phyloP scores from a whole-genome alignment of 2,888 invertebrate species.

The Apamea anceps region DNA sequence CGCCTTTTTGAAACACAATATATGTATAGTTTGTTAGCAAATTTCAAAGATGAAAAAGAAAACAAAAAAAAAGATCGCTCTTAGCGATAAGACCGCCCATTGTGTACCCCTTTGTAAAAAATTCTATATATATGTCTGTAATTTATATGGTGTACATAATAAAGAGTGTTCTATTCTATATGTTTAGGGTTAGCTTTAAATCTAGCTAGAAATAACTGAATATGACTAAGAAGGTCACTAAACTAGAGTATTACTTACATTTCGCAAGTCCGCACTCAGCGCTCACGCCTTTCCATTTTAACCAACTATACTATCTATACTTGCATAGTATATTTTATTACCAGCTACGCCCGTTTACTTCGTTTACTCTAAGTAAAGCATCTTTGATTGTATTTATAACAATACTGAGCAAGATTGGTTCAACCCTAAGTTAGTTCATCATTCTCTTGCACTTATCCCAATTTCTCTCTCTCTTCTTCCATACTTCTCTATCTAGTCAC shows the following conservation, averaged over 20 bases:
- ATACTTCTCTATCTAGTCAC: background rate
- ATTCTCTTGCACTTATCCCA: background rate
- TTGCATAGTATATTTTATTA: background rate
- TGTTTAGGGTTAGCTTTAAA: background rate
- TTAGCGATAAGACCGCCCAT: no score
- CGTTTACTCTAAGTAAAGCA: background rate
- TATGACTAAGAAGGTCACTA: slow-evolving; percentile 30
- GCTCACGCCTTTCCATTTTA: slow-evolving; percentile 55
- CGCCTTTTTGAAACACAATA: no score
- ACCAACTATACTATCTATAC: background rate
- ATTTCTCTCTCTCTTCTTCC: background rate
- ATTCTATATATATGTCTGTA: no score
- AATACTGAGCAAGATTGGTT: background rate
- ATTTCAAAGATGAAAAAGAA: no score
- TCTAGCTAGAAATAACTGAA: background rate
- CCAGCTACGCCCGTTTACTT: background rate
- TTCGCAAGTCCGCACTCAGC: slow-evolving; percentile 24
- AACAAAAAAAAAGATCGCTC: no score
- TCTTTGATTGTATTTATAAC: background rate
- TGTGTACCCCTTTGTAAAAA: no score
- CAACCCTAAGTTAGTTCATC: no score
- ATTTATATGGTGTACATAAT: no score
- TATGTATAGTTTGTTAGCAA: no score
- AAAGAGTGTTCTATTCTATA: no score
- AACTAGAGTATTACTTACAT: slow-evolving; percentile 16